These are phyloP conservation scores for Calliphora vomitoria DNA, from an alignment of 2,888 invertebrate genomes.

Conservation along the genomic window DNA sequence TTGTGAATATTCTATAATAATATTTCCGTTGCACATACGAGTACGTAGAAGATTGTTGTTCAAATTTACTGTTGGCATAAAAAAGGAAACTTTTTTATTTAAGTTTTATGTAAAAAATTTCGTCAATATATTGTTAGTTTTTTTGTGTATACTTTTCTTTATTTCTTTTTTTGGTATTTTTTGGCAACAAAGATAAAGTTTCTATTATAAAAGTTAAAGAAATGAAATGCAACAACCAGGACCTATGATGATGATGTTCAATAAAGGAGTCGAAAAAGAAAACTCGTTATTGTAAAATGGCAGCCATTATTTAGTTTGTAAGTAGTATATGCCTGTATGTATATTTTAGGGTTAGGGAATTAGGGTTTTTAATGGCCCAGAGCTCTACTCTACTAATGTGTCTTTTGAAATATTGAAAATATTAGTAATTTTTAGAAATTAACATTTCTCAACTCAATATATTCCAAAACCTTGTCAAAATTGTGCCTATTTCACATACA, in stretches of 20 bases:
- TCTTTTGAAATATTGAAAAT: no score
- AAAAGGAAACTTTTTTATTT: slow-evolving; percentile 32
- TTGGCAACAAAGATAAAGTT: slow-evolving; percentile 59
- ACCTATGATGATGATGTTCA: not conserved
- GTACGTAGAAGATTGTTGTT: not conserved
- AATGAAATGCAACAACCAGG: slow-evolving; percentile 49
- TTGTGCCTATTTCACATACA: no score
- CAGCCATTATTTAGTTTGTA: slow-evolving; percentile 36
- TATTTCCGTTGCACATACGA: slow-evolving; percentile 52
- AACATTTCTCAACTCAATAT: no score
- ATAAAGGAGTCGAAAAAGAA: not conserved
- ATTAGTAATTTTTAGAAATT: no score
- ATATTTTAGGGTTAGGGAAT: no score
- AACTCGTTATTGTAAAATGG: slow-evolving; percentile 24
- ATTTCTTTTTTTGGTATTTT: not conserved
- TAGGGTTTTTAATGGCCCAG: not conserved
- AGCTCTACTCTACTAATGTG: no score
- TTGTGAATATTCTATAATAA: slow-evolving; percentile 22
- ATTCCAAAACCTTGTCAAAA: no score
- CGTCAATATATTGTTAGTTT: slow-evolving; percentile 54
- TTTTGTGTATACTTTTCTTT: not conserved
- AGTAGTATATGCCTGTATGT: not conserved
- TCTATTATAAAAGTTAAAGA: slow-evolving; percentile 47
- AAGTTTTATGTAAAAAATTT: slow-evolving; percentile 54
- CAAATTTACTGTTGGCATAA: slow-evolving; percentile 58